phyloP scores from a whole-genome alignment of 2,113 vertebrate genomes.

The Ictalurus punctatus region DNA sequence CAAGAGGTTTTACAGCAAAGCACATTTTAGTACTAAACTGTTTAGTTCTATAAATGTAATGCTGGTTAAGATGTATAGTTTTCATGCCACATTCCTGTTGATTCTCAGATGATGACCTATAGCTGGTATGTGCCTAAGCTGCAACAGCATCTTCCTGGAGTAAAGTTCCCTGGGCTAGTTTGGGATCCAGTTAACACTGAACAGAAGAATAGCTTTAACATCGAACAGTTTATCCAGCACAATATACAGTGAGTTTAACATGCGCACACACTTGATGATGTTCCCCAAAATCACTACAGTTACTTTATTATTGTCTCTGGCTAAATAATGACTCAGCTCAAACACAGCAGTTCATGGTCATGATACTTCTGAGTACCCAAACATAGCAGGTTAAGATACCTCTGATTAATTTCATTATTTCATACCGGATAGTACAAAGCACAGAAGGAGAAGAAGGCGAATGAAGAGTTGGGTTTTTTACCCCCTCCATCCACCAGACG shows the following conservation, averaged over 20 bases:
- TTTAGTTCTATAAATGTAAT: neutral
- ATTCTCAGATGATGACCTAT: conserved; percentile 93
- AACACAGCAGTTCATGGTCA: neutral
- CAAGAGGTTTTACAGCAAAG: conserved; percentile 83
- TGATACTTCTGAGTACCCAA: neutral
- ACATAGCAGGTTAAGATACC: neutral
- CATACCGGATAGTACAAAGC: conserved; percentile 50
- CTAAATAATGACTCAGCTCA: neutral
- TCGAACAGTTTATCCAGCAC: conserved; percentile 86
- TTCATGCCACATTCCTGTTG: neutral
- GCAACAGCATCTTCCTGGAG: conserved; percentile 80
- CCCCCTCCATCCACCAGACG: conserved; percentile 76
- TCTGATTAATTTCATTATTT: conserved; percentile 10
- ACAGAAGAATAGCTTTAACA: conserved; percentile 83
- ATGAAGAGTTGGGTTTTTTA: conserved; percentile 50
- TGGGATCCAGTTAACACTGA: conserved; percentile 80
- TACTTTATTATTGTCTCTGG: neutral
- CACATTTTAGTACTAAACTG: neutral
- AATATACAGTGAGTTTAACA: conserved; percentile 85
- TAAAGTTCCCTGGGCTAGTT: conserved; percentile 83
- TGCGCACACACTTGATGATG: neutral
- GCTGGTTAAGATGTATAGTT: neutral
- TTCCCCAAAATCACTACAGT: neutral
- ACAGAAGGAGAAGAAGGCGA: conserved; percentile 35
- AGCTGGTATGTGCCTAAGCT: conserved; percentile 92